phyloP scores from a whole-genome alignment of 2,113 vertebrate genomes.

The Bos taurus region ARS-UCD2.0 NC_037354.1:37376001-37376500 shows the following conservation, averaged over 20 bases:
- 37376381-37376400: not conserved
- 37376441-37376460: not conserved
- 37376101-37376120: not conserved
- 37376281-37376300: not conserved
- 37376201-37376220: not conserved
- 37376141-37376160: not conserved
- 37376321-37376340: not conserved
- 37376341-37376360: not conserved
- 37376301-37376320: not conserved
- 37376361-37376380: not conserved
- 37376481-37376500: not conserved
- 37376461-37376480: not conserved
- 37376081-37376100: not conserved
- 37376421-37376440: not conserved
- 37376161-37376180: not conserved
- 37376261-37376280: not conserved
- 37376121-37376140: not conserved
- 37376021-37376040: not conserved
- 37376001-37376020: not conserved
- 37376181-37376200: not conserved
- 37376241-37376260: not conserved
- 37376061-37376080: not conserved
- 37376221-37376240: not conserved
- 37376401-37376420: not conserved
- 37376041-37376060: not conserved